A percentile compares a stretch with the other conserved stretches of the same genome.
Conservation (phyloP, 2,797 vertebrate genomes). For the Sphenopsis melanotis region DNA sequence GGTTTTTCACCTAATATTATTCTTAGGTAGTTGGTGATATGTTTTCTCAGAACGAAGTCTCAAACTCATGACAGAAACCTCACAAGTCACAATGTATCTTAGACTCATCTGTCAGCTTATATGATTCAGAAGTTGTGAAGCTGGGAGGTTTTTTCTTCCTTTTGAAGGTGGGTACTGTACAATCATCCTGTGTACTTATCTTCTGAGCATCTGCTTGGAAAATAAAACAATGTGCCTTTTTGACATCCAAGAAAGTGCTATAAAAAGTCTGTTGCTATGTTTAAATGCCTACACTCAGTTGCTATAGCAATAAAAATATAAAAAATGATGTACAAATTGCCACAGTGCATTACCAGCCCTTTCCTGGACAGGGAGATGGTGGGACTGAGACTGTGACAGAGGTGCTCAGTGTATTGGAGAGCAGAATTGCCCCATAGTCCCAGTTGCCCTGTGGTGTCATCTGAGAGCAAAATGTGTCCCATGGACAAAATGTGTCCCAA, state of each 20-base stretch:
- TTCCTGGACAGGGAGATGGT: constrained; percentile 21
- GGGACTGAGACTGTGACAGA: neutral
- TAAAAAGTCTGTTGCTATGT: constrained; percentile 62
- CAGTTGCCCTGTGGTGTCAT: neutral
- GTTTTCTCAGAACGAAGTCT: neutral
- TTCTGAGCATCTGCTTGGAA: constrained; percentile 63
- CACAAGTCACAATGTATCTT: neutral
- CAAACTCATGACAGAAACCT: neutral
- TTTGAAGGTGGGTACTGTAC: constrained; percentile 3
- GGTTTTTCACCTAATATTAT: neutral
- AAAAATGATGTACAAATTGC: constrained; percentile 14
- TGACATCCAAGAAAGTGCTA: constrained; percentile 53
- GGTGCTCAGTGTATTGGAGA: neutral
- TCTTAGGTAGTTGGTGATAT: neutral
- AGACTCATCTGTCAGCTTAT: neutral
- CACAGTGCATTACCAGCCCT: constrained; percentile 23
- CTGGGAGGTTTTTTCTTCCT: neutral
- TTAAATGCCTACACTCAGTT: constrained; percentile 37
- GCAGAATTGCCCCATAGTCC: neutral
- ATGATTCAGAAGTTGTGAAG: neutral
- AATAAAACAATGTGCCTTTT: constrained; percentile 59
- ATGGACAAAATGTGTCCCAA: neutral
- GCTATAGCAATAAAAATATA: constrained; percentile 54
- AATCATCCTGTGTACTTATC: constrained; percentile 55
- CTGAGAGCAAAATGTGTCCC: neutral